phyloP scores from a whole-genome alignment of 2,113 vertebrate genomes.

The Oxygymnocypris stewartii region DNA sequence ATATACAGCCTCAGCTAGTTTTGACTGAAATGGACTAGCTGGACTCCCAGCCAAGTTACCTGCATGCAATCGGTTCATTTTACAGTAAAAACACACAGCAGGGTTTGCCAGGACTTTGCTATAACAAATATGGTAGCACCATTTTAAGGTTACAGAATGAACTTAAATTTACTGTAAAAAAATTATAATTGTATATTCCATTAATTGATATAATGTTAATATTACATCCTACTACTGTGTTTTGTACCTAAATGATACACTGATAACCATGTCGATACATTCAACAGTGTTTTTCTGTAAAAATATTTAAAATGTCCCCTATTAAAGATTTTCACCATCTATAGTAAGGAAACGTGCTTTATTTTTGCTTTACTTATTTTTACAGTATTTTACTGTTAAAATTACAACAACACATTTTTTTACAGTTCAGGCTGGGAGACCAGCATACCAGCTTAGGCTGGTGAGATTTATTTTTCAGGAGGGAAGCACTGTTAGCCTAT shows the following conservation, averaged over 20 bases:
- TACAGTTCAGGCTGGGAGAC: neutral
- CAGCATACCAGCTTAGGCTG: neutral
- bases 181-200: no score
- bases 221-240: no score
- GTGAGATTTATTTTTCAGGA: neutral
- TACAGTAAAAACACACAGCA: neutral
- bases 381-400: neutral
- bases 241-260: no score
- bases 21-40: neutral
- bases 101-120: neutral
- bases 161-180: no score
- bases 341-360: neutral
- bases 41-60: neutral
- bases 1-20: neutral
- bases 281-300: neutral
- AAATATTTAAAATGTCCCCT: neutral
- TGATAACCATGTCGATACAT: neutral
- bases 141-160: no score
- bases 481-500: neutral
- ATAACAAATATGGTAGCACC: no score
- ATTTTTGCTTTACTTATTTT: no score
- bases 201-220: no score
- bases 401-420: neutral
- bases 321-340: neutral
- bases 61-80: neutral